Conservation (phyloP, 2,797 vertebrate species). For the Salmo trutta region DNA sequence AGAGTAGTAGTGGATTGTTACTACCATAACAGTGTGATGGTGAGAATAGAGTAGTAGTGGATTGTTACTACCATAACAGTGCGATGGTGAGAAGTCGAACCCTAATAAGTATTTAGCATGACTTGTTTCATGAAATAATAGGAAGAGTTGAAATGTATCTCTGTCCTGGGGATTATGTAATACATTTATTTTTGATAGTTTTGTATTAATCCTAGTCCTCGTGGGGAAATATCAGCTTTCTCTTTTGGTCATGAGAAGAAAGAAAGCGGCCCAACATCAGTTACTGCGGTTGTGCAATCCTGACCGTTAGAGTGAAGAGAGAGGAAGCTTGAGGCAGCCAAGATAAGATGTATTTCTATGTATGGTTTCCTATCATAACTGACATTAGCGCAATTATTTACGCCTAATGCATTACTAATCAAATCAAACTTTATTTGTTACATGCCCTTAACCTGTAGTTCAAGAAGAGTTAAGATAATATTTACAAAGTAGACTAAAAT, state of each 20-base stretch:
- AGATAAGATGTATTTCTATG: conserved; percentile 42
- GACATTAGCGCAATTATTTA: conserved; percentile 12
- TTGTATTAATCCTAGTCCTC: not conserved
- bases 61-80: not conserved
- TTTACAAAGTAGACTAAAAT: too few relatives aligned
- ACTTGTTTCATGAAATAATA: not conserved
- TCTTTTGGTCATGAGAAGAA: not conserved
- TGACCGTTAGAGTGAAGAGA: conserved; percentile 14
- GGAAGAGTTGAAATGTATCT: not conserved
- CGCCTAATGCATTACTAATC: not conserved
- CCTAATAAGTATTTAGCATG: not conserved
- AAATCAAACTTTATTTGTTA: too few relatives aligned
- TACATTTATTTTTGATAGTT: not conserved
- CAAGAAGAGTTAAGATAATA: too few relatives aligned
- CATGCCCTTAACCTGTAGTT: too few relatives aligned
- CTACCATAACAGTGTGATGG: not conserved
- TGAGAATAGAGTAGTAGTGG: not conserved
- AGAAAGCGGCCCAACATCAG: conserved; percentile 2
- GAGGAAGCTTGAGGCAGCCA: conserved; percentile 48
- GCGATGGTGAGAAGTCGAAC: not conserved
- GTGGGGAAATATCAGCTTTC: not conserved
- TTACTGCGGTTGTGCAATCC: conserved; percentile 13
- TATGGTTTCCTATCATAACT: conserved; percentile 45
- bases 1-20: not conserved
- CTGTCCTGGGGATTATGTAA: not conserved